Evolutionary conservation across 2,888 invertebrate species (phyloP).

Genomic region (Diadegma fenestrale): DNA sequence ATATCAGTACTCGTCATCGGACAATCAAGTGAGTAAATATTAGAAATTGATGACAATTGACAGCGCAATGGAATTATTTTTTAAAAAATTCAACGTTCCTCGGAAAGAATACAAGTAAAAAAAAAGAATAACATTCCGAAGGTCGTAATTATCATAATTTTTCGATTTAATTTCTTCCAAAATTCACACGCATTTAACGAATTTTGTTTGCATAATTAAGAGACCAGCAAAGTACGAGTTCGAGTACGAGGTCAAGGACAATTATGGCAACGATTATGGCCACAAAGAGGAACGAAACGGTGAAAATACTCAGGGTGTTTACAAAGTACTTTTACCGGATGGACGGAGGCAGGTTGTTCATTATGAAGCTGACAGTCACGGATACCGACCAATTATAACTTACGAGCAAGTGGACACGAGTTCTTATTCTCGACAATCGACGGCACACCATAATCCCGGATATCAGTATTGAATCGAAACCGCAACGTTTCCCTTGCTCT

Average conservation of each 20-base stretch:
- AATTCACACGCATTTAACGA: background rate
- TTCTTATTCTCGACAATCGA: constrained; percentile 17
- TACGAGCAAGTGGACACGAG: constrained; percentile 86
- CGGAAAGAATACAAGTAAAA: background rate
- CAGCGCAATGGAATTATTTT: background rate
- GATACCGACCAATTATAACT: constrained; percentile 89
- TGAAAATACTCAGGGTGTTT: constrained; percentile 83
- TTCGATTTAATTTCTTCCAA: background rate
- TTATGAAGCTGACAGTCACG: constrained; percentile 89
- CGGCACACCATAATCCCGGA: constrained; percentile 78
- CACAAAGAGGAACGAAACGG: constrained; percentile 84
- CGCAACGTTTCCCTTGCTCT: constrained; percentile 5
- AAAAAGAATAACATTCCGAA: background rate
- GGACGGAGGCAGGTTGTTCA: constrained; percentile 87
- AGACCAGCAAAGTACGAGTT: constrained; percentile 82
- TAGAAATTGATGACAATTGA: background rate
- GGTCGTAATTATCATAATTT: background rate
- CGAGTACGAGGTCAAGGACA: constrained; percentile 83
- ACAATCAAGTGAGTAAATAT: constrained; percentile 58
- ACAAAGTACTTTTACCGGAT: constrained; percentile 83
- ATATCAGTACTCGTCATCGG: constrained; percentile 56
- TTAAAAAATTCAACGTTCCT: background rate
- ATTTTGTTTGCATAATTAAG: constrained; percentile 64
- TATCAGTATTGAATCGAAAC: constrained; percentile 70
- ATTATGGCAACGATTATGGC: constrained; percentile 83